phyloP scores from a whole-genome alignment of 2,113 vertebrate genomes.

The Ceyx margarethae region DNA sequence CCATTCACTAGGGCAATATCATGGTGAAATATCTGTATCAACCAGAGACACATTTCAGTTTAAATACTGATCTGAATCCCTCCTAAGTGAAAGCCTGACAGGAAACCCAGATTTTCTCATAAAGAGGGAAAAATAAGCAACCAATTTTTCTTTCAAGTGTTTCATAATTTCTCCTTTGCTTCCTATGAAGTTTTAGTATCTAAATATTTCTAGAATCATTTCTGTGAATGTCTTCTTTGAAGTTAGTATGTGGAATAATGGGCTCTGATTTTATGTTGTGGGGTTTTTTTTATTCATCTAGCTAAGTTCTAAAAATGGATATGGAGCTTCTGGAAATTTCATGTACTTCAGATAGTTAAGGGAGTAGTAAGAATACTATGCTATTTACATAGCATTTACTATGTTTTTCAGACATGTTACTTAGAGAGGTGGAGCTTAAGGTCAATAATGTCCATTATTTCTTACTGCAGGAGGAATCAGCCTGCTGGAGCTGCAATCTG shows the following conservation, averaged over 20 bases:
- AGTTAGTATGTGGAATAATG: background rate
- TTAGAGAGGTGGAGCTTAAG: background rate
- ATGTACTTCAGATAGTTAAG: background rate
- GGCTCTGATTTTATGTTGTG: background rate
- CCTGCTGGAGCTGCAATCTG: background rate
- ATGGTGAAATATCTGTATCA: background rate
- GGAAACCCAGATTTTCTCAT: background rate
- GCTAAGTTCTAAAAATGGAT: background rate
- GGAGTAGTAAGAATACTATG: background rate
- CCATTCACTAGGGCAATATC: background rate
- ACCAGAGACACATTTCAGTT: background rate
- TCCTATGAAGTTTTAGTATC: background rate
- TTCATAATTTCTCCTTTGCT: background rate
- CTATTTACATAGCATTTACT: background rate
- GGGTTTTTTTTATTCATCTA: background rate
- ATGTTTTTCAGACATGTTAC: background rate
- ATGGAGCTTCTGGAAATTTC: background rate
- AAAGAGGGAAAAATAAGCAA: background rate
- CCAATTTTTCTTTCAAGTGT: background rate
- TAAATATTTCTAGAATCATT: background rate
- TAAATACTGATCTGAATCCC: background rate
- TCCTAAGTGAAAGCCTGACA: background rate
- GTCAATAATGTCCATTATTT: background rate
- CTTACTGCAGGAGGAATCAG: background rate
- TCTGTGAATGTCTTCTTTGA: background rate